Evolutionary conservation across 2,113 vertebrate species (phyloP).

Genomic region (Etia nguti): DNA sequence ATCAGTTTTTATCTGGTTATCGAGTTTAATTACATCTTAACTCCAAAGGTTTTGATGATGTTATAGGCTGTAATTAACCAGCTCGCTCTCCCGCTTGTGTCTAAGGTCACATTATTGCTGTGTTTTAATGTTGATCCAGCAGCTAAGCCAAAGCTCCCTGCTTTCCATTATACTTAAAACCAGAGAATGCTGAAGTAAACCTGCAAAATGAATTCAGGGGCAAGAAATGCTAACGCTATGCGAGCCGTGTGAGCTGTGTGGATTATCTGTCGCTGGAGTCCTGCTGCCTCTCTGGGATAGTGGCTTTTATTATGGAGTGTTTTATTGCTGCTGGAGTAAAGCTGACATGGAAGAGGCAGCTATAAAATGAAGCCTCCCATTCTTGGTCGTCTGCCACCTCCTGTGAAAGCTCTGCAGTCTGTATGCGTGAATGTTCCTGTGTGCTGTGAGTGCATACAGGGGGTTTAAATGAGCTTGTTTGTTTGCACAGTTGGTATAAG

Average conservation of each 20-base stretch:
- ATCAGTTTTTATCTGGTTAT: constrained; percentile 24
- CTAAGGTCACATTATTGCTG: constrained; percentile 44
- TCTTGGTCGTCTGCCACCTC: constrained; percentile 58
- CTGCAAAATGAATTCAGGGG: constrained; percentile 57
- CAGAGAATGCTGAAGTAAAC: constrained; percentile 50
- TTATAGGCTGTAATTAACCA: constrained; percentile 47
- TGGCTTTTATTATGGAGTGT: constrained; percentile 75
- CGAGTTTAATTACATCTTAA: constrained; percentile 38
- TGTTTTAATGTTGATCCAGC: constrained; percentile 30
- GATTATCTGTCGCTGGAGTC: constrained; percentile 71
- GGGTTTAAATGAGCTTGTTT: constrained; percentile 34
- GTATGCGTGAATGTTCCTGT: constrained; percentile 27
- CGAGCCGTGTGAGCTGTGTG: constrained; percentile 55
- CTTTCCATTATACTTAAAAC: constrained; percentile 50
- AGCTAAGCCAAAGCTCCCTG: constrained; percentile 31
- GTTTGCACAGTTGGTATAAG: constrained; percentile 40
- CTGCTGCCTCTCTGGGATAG: constrained; percentile 62
- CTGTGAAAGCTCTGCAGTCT: constrained; percentile 47
- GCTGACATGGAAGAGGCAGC: constrained; percentile 72
- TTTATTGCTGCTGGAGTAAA: constrained; percentile 73
- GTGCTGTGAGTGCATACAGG: constrained; percentile 18
- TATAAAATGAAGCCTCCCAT: constrained; percentile 68
- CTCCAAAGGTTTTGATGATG: constrained; percentile 43
- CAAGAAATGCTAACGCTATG: constrained; percentile 58
- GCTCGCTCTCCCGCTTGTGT: constrained; percentile 25